Evolutionary conservation across 2,797 vertebrate species (phyloP).

Genomic region (Cossypha caffra): DNA sequence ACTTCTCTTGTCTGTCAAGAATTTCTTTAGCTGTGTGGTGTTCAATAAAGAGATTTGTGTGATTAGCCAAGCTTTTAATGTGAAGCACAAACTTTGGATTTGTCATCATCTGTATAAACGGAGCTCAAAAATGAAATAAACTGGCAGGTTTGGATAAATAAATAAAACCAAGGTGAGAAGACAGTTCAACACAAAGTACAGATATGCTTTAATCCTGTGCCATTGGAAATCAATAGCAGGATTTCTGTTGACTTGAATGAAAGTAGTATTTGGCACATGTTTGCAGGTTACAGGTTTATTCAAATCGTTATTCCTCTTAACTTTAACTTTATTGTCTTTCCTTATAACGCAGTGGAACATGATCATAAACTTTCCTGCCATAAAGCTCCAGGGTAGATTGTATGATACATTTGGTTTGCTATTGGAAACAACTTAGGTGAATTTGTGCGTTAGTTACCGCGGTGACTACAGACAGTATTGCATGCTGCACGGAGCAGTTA

Average conservation of each 20-base stretch:
- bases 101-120: not conserved
- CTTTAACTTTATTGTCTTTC: slow-evolving; percentile 29
- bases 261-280: not conserved
- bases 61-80: slow-evolving; percentile 2
- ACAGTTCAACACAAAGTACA: not conserved
- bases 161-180: slow-evolving; percentile 7
- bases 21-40: not conserved
- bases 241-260: not conserved
- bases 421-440: slow-evolving; percentile 16
- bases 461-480: not conserved
- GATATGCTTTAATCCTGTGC: not conserved
- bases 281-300: slow-evolving; percentile 2
- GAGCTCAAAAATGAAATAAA: not conserved
- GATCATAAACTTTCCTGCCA: slow-evolving; percentile 13
- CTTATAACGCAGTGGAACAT: not conserved
- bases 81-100: not conserved
- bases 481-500: not conserved
- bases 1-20: not conserved
- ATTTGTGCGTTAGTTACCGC: slow-evolving; percentile 37
- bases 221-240: not conserved
- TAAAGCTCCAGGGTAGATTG: slow-evolving; percentile 5
- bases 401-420: slow-evolving; percentile 42
- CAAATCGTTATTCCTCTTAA: not conserved
- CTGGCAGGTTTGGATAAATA: not conserved
- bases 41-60: not conserved